Evolutionary conservation across 1,140 invertebrate genomes (phyloP), one percentile per base, ranked within the genome.

Genomic region (Drosophila biarmipes): DNA sequence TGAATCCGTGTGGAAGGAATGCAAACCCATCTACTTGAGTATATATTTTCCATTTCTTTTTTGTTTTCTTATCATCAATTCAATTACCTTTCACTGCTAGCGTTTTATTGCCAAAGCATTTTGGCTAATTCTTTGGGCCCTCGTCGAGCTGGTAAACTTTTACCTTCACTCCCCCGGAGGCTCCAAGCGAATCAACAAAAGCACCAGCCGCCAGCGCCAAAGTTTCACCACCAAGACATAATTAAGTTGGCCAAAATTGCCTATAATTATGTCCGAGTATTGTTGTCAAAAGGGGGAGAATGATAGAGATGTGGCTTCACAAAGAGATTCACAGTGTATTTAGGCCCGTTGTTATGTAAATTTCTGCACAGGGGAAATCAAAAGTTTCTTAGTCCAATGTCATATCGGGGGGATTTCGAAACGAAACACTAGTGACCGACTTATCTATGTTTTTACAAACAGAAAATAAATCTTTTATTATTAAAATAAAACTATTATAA

Each of bases 221-320:
- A 82, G 77, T 87, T 86, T 86, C 81, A 78, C 82, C 74, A 67
- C 46, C 55, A 61, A 73, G 51, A 62, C 38, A 52, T 76, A 76
- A 68, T 76, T 76, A 74, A 45, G 46, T 66, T 51, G 21, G 42
- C 31, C 72, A 67, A 85, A 86, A 80, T 63, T 52, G 61, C 49
- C 56, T 55, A 76, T 82, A 86, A 86, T 87, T 81, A 87, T 67
- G 62, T 53, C 46, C 59, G 66, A 45, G 64, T 43, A 78, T 78
- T 78, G 77, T 77, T 51, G 37, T 21, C 51, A 12, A 14, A 14
- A 17, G 10, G 35, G 8, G 49, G 29, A 24, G 55, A 37, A 49
- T 48, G 21, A 71, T 24, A 62, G 29, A 72, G 17, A 17, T 34
- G 29, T 42, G 51, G 59, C 38, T 51, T 34, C 59, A 64, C 63